Base-by-base conservation (phyloP, 2,113 vertebrate genomes). In the Chelonoidis abingdonii region DNA sequence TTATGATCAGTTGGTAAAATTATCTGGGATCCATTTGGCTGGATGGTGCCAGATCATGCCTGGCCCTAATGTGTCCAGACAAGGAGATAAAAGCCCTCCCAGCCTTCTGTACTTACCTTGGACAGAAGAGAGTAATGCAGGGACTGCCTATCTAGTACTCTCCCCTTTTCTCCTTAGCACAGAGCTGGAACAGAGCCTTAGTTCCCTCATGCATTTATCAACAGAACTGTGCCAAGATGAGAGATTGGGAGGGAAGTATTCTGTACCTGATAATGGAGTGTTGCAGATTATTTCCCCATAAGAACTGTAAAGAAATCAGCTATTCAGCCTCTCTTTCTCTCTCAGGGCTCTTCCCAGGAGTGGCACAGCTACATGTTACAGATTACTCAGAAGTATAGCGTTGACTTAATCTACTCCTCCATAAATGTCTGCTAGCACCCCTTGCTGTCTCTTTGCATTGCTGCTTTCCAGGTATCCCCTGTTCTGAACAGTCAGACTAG, bases 401-500 rank as follows among this genome's bases (percentile, higher is more conserved):
- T 5, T 80, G 41, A n/a, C n/a, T 93, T 80, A 93, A 90, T 69
- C 94, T 93, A 94, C 88, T 72, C 56, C 86, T 92, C 50, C 41
- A 93, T 80, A 89, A 96, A 93, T 85, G 92, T 93, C 90, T 92
- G 78, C 56, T 94, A 92, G 6, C 95, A 59, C 41, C 17, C 59
- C 80, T 59, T 84, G 79, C 52, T 2, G 59, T 53, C 56, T 35
- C 10, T 54, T 24, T 22, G 78, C 54, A 86, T 93, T 86, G 35
- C 49, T 94, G 87, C 41, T 94, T 94, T 90, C 88, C 52, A 90
- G 84, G 86, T 87, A 47, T 49, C 85, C 84, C 49, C 90, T 59
- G 56, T 86, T 93, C 49, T 62, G 75, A 35, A 35, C 78, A 94
- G 8, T 50, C 53, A 88, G n/a, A 85, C 25, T 44, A 87, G 41